A percentile compares a stretch with the other conserved stretches of the same genome.
These are phyloP conservation scores for Carterocephalus palaemon DNA, from an alignment of 2,888 invertebrate genomes.

Conservation along the genomic window DNA sequence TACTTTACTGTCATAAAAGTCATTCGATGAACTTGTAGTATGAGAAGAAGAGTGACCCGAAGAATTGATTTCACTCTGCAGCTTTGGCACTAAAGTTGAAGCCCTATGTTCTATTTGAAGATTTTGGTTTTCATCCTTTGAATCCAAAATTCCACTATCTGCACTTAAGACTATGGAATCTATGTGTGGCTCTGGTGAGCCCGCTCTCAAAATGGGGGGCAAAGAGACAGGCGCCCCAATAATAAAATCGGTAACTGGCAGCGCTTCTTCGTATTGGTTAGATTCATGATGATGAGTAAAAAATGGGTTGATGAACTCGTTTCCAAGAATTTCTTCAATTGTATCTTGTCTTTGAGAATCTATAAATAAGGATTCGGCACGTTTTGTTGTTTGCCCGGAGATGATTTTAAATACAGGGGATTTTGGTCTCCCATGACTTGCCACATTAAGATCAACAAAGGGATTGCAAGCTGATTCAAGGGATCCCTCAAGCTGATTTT, in stretches of 20 bases:
- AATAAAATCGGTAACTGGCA: constrained; percentile 63
- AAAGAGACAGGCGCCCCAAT: constrained; percentile 75
- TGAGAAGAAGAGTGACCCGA: constrained; percentile 48
- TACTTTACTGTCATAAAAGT: constrained; percentile 36
- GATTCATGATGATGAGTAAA: constrained; percentile 51
- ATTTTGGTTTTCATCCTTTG: constrained; percentile 16
- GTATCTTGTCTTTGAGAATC: constrained; percentile 41
- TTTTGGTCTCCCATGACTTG: constrained; percentile 54
- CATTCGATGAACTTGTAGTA: constrained; percentile 48
- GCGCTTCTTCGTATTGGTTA: constrained; percentile 31
- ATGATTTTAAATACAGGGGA: constrained; percentile 68
- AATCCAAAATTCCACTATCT: constrained; percentile 17
- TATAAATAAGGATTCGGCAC: constrained; percentile 48
- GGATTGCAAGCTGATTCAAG: constrained; percentile 27
- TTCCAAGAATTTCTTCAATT: constrained; percentile 45
- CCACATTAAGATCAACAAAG: constrained; percentile 42
- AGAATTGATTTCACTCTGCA: constrained; percentile 34
- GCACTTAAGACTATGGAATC: constrained; percentile 47
- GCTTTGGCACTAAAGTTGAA: constrained; percentile 38
- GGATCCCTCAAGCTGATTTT: neutral
- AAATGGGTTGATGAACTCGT: constrained; percentile 65
- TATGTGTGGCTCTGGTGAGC: constrained; percentile 54
- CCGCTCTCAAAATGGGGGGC: constrained; percentile 55
- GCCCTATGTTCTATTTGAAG: constrained; percentile 30
- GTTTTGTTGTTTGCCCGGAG: constrained; percentile 47